These are phyloP conservation scores for Indicator indicator DNA, from an alignment of 2,113 vertebrate species.

Conservation along the genomic window DNA sequence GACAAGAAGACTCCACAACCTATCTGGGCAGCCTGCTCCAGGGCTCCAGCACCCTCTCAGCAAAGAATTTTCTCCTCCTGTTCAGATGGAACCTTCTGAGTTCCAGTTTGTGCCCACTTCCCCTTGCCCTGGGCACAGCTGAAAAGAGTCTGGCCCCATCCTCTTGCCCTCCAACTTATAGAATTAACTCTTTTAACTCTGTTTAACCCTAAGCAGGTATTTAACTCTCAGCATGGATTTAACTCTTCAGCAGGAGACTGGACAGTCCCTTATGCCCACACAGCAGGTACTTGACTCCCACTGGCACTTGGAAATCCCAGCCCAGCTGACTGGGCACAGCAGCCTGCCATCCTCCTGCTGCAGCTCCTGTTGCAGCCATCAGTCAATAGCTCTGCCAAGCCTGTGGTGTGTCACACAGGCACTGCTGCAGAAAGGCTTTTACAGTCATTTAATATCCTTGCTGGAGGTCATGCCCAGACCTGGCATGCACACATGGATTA, in stretches of 20 bases:
- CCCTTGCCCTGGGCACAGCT: too few species aligned
- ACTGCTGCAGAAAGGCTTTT: neutral
- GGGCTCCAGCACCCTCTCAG: too few species aligned
- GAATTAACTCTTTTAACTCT: too few species aligned
- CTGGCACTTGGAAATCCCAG: neutral
- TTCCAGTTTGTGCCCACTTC: too few species aligned
- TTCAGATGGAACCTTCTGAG: too few species aligned
- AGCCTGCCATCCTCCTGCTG: neutral
- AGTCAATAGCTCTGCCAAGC: neutral
- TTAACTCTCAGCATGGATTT: neutral
- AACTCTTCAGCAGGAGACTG: neutral
- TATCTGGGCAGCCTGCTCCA: too few species aligned
- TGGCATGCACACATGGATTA: rapidly evolving
- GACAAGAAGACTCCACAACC: too few species aligned
- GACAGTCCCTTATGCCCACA: rapidly evolving
- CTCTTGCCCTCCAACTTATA: too few species aligned
- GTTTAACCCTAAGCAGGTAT: too few species aligned
- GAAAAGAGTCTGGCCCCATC: too few species aligned
- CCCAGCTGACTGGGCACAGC: rapidly evolving
- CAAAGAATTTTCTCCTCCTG: too few species aligned
- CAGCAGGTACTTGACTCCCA: neutral
- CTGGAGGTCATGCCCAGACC: neutral
- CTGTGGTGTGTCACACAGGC: rapidly evolving
- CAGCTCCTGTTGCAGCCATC: neutral
- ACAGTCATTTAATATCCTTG: neutral